Percentiles rank a stretch among this genome's conserved stretches.
Conservation (phyloP, 2,113 vertebrate species). For the Vulpes lagopus region DNA sequence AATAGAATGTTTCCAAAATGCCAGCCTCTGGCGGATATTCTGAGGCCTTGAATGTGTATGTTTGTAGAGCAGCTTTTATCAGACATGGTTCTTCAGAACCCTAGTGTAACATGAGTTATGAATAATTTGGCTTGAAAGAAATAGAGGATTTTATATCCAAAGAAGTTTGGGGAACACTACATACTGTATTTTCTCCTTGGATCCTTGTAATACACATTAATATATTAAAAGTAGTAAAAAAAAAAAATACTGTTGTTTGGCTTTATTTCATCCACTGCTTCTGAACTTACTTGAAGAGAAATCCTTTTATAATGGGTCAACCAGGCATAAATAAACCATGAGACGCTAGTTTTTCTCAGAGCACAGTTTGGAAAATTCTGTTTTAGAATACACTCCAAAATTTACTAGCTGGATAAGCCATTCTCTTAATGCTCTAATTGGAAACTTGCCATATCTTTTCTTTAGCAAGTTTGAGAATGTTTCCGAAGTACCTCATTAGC, state of each 20-base stretch:
- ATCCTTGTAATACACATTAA: background rate
- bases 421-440: background rate
- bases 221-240: conserved; percentile 22
- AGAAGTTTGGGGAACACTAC: background rate
- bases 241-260: conserved; percentile 36
- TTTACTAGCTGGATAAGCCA: background rate
- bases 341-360: background rate
- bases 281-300: background rate
- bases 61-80: conserved; percentile 15
- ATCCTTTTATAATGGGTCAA: background rate
- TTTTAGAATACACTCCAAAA: background rate
- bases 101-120: conserved; percentile 10
- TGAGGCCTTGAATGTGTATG: background rate
- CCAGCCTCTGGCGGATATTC: conserved; percentile 12
- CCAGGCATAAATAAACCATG: conserved; percentile 12
- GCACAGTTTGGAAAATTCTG: conserved; percentile 20
- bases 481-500: background rate
- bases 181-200: background rate
- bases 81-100: conserved; percentile 27
- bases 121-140: conserved; percentile 29
- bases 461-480: conserved; percentile 10
- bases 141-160: background rate
- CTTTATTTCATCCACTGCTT: conserved; percentile 54
- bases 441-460: conserved; percentile 8
- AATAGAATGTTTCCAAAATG: conserved; percentile 3